Evolutionary conservation across 2,113 vertebrate species (phyloP).

Genomic region (Phalacrocorax brasilianus): DNA sequence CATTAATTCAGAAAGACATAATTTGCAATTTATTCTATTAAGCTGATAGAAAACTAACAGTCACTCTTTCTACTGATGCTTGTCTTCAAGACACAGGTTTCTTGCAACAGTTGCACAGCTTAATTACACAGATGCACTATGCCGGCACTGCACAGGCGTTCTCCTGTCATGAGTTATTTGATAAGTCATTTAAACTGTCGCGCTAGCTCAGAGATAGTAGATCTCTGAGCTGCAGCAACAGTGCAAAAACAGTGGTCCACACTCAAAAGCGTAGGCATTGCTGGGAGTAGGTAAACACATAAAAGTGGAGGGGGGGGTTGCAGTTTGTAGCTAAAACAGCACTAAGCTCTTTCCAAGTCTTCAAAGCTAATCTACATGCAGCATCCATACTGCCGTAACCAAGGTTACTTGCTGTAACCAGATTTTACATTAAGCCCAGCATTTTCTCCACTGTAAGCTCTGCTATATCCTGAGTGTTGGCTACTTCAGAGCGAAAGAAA

Average conservation of each 20-base stretch:
- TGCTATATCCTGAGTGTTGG: background rate
- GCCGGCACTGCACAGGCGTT: background rate
- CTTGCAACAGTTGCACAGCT: background rate
- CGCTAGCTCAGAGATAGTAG: background rate
- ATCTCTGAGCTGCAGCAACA: background rate
- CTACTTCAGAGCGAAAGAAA: background rate
- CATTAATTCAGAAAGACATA: background rate
- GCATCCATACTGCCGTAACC: background rate
- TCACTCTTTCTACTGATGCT: background rate
- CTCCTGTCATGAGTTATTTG: background rate
- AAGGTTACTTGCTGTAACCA: background rate
- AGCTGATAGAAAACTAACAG: background rate
- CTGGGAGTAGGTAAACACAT: background rate
- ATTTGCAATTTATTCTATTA: background rate
- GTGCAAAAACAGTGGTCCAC: background rate
- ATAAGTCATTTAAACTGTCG: rapidly evolving
- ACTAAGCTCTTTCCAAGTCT: background rate
- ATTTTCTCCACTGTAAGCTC: background rate
- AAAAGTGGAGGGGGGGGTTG: rapidly evolving
- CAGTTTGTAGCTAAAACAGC: background rate
- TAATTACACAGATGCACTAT: background rate
- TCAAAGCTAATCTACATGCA: background rate
- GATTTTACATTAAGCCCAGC: background rate
- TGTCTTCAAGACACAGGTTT: background rate
- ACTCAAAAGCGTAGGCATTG: background rate